Base-by-base conservation (phyloP, 2,888 invertebrate species). In the Branchellion lobata region DNA sequence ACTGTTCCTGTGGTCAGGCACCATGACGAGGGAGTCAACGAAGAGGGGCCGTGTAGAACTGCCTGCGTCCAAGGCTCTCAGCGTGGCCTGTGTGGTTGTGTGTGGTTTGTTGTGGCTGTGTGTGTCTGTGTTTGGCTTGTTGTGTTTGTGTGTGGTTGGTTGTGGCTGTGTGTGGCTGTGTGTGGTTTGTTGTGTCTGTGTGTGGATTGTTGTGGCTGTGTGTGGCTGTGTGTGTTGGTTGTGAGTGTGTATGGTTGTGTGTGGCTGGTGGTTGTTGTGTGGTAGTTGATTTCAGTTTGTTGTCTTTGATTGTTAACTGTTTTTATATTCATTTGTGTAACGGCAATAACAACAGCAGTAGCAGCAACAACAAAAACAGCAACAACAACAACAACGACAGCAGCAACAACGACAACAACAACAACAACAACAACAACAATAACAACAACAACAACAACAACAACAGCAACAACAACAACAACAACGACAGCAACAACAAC, bases 11-110 rank as follows among this genome's bases (percentile, higher is more conserved):
- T 73, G 57, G 72, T 79, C 80, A 1, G 84, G 84, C 5, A 82
- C n/a, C 29, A 83, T 36, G n/a, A 83, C 82, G 1, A 83, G 47
- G 31, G 84, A 83, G 73, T 84, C 84, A n/a, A 84, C 65, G n/a
- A 80, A 31, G 27, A 84, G 78, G 24, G 69, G 47, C 21, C 68
- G 31, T 14, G 61, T 77, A 31, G 80, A 61, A 51, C 40, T 73
- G 40, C 80, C 81, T 68, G 71, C 53, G 0, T 79, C n/a, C 11
- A 51, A 51, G 33, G 81, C 68, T 21, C 71, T 80, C 14, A 84
- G 53, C 1, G 65, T 72, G 3, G 36, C 76, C 61, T 57, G 61
- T 24, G 21, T 57, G 61, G 61, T 40, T 40, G 40, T 40, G 14
- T n/a, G n/a, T n/a, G n/a, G n/a, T n/a, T n/a, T n/a, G n/a, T n/a